A percentile compares a stretch with the other conserved stretches of the same genome.
These are phyloP conservation scores for Tachuris rubrigastra DNA, from an alignment of 2,113 vertebrate species.

Conservation along the genomic window DNA sequence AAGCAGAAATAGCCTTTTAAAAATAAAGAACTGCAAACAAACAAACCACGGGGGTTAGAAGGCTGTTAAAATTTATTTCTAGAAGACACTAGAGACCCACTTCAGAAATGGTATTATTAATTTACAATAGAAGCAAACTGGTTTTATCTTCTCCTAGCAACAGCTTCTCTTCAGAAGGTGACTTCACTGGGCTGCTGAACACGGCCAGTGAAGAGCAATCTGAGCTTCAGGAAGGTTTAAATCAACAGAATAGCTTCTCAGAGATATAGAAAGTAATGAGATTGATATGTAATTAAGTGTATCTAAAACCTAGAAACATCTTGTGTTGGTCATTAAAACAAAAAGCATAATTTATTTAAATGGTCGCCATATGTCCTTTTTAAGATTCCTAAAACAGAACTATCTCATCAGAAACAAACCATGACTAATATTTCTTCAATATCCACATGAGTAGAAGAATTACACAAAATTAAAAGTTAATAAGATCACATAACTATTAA, in stretches of 20 bases:
- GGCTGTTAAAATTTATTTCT: neutral
- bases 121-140: neutral
- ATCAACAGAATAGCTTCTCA: constrained; percentile 1
- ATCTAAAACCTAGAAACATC: neutral
- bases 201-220: neutral
- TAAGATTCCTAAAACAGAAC: neutral
- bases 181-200: neutral
- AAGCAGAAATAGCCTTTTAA: neutral
- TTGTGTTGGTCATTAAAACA: neutral
- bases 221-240: neutral
- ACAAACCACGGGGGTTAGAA: neutral
- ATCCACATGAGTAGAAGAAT: neutral
- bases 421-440: neutral
- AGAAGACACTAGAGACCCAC: neutral
- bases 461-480: neutral
- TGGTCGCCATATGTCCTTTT: neutral
- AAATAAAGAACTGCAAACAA: neutral
- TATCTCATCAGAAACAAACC: neutral
- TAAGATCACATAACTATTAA: neutral
- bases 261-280: neutral
- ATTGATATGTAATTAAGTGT: neutral
- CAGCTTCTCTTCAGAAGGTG: neutral
- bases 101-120: neutral
- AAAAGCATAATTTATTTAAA: neutral
- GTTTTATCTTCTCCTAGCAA: constrained; percentile 10